Evolutionary conservation across 2,888 invertebrate genomes (phyloP), one percentile per base, ranked within the genome.

Genomic region (Hofmannophila pseudospretella): DNA sequence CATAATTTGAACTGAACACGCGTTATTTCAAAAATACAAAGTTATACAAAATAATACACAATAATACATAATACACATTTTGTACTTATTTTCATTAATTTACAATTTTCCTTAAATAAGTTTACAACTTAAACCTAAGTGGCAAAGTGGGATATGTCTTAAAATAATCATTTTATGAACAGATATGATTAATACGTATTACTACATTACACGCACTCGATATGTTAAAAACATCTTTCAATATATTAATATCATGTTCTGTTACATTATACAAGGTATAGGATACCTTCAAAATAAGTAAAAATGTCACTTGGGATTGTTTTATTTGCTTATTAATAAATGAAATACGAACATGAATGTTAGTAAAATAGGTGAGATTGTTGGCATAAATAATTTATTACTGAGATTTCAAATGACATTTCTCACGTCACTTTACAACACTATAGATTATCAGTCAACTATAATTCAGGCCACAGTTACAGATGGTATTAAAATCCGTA

Each of bases 111-210:
- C 23, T 33, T 39, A 40, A 38, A 36, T 8, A 41, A 48, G 49
- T 44, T 49, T 56, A 58, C 37, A 45, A 39, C 13, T 43, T 51
- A 38, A 20, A 14, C 23, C 61, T 76, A 77, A 58, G 72, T 79
- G 79, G 79, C 79, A 77, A 74, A 74, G 60, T 73, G 76, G 69
- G 81, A 81, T 82, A 81, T 76, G 77, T 78, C 58, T 57, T 67
- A 72, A 69, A 66, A 47, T 54, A 58, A 59, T 56, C 51, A 55
- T 67, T 67, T 58, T 40, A 58, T 51, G 53, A 58, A 60, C 49
- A 54, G 48, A 55, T 45, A 62, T 58, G 56, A 29, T 23, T 31
- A 54, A 32, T 48, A 49, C 46, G 47, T 47, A 45, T 47, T 52
- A 54, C 44, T 45, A 46, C 46, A 45, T 47, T 52, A 54, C 44